Conservation (phyloP, 2,888 invertebrate species). For the Andrena dorsata region DNA sequence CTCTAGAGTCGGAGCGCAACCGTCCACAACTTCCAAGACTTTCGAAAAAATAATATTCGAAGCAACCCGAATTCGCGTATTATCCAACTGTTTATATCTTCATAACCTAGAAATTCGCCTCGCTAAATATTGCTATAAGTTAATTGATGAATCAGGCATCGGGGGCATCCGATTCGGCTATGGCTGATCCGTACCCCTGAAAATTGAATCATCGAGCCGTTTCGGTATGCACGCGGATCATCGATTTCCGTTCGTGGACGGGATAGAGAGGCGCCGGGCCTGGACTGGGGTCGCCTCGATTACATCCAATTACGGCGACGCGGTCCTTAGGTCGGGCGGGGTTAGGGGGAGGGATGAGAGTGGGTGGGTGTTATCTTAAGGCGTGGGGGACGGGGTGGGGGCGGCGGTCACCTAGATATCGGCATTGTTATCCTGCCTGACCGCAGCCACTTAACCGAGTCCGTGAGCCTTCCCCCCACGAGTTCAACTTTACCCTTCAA, state of each 20-base stretch:
- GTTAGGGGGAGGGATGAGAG: too few relatives aligned
- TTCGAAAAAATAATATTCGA: too few relatives aligned
- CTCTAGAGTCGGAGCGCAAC: too few relatives aligned
- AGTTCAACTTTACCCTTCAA: constrained; percentile 84
- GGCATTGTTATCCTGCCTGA: constrained; percentile 81
- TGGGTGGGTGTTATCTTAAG: constrained; percentile 56
- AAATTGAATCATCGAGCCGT: constrained; percentile 43
- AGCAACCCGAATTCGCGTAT: too few relatives aligned
- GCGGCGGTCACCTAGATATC: constrained; percentile 74
- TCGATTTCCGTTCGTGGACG: constrained; percentile 47
- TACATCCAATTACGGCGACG: constrained; percentile 51
- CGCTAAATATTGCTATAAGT: too few relatives aligned
- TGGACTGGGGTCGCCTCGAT: constrained; percentile 34
- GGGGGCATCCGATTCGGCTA: too few relatives aligned
- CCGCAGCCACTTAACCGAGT: constrained; percentile 83
- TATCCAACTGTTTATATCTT: too few relatives aligned
- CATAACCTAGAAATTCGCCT: too few relatives aligned
- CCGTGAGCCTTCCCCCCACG: constrained; percentile 77
- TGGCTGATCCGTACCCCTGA: neutral
- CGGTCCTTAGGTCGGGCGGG: constrained; percentile 42
- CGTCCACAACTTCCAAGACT: too few relatives aligned
- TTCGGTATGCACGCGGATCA: constrained; percentile 34
- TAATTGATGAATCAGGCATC: too few relatives aligned
- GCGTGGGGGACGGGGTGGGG: neutral
- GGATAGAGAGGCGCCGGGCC: constrained; percentile 6